These are phyloP conservation scores for Lagodon rhomboides DNA, from an alignment of 2,797 vertebrate species.

Conservation along the genomic window DNA sequence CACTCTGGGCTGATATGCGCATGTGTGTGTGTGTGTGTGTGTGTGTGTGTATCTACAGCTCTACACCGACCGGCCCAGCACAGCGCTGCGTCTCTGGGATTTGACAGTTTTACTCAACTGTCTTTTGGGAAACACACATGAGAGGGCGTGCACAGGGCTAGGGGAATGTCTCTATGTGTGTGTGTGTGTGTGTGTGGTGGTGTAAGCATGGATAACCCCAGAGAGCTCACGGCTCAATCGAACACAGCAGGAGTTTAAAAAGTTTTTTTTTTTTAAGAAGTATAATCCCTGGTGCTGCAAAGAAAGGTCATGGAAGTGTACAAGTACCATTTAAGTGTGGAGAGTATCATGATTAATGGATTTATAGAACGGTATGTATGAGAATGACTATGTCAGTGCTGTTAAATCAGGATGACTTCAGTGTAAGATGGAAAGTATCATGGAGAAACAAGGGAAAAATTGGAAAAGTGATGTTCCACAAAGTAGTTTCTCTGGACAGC, in stretches of 20 bases:
- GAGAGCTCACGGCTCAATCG: constrained; percentile 24
- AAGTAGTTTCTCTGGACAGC: not conserved
- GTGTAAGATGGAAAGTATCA: not conserved
- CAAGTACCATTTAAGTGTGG: not conserved
- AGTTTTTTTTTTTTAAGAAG: not conserved
- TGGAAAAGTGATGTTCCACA: not conserved
- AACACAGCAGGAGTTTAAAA: constrained; percentile 37
- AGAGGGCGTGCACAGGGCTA: constrained; percentile 16
- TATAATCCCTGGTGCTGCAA: not conserved
- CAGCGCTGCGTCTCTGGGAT: constrained; percentile 64
- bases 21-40: constrained; percentile 30
- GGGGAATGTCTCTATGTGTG: not conserved
- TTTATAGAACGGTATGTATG: not conserved
- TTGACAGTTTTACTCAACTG: constrained; percentile 69
- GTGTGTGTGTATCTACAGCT: constrained; percentile 34
- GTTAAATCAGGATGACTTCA: not conserved
- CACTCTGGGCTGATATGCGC: constrained; percentile 60
- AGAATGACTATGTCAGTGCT: not conserved
- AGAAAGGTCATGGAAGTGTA: constrained; percentile 21
- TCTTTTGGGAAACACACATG: constrained; percentile 58
- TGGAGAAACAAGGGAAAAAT: not conserved
- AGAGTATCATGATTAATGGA: not conserved
- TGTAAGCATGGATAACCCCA: constrained; percentile 23
- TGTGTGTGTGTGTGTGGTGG: not conserved
- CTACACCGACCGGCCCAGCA: constrained; percentile 25